Conservation (phyloP, 2,113 vertebrate species). For the Channa maculata region DNA sequence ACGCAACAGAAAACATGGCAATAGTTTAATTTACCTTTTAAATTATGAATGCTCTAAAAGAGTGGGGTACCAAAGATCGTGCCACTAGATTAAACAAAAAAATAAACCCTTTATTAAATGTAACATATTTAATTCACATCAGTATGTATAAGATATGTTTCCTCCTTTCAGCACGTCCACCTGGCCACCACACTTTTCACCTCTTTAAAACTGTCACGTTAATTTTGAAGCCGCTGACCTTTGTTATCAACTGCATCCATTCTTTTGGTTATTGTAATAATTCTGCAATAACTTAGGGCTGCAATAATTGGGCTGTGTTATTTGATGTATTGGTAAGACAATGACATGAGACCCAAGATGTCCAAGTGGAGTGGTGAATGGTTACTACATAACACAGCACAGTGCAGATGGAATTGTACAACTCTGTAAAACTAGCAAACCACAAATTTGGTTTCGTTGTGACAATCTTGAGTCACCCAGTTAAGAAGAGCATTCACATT, state of each 20-base stretch:
- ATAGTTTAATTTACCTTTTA: background rate
- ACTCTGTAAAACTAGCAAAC: too few species aligned
- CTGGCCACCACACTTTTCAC: background rate
- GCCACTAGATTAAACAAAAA: background rate
- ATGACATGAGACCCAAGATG: too few species aligned
- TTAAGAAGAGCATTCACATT: too few species aligned
- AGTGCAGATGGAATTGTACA: too few species aligned
- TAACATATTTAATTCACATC: too few species aligned
- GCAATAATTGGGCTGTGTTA: background rate
- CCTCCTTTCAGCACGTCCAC: background rate
- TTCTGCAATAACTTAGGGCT: slow-evolving; percentile 25
- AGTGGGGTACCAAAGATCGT: background rate
- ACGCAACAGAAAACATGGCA: background rate
- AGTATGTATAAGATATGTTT: background rate
- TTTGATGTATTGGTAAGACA: too few species aligned
- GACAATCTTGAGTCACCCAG: too few species aligned
- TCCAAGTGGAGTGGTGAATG: too few species aligned
- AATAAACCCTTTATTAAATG: background rate
- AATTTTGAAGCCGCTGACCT: slow-evolving; percentile 31
- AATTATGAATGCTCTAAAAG: background rate
- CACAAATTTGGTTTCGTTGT: too few species aligned
- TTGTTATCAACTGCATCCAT: slow-evolving; percentile 54
- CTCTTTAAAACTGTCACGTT: slow-evolving; percentile 16
- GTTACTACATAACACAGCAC: too few species aligned
- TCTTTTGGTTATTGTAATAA: slow-evolving; percentile 48